Evolutionary conservation across 2,797 vertebrate genomes (phyloP).

Genomic region (Scolopax rusticola): DNA sequence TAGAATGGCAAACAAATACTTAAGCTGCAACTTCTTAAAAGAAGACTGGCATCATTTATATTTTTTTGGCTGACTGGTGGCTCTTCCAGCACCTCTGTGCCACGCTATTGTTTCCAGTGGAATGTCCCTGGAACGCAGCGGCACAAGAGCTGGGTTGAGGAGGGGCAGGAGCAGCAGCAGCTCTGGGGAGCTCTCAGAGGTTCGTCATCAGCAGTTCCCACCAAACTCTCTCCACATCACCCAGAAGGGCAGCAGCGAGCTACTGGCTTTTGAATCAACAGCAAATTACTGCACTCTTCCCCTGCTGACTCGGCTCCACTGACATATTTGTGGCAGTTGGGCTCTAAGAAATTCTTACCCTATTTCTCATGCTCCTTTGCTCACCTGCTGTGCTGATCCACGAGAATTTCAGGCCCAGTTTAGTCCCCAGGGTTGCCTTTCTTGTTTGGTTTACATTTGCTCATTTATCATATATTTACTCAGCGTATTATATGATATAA

Average conservation of each 20-base stretch:
- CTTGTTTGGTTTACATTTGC: not conserved
- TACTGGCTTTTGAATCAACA: slow-evolving; percentile 23
- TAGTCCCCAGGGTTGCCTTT: not conserved
- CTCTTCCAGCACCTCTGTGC: not conserved
- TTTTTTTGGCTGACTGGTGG: not conserved
- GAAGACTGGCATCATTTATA: not conserved
- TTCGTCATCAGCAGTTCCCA: not conserved
- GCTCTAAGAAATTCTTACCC: slow-evolving; percentile 19
- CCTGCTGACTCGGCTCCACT: slow-evolving; percentile 45
- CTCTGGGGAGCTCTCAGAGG: not conserved
- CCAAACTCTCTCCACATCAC: not conserved
- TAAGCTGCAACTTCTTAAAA: not conserved
- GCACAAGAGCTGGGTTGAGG: not conserved
- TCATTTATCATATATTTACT: not conserved
- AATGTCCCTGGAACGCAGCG: not conserved
- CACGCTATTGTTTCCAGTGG: not conserved
- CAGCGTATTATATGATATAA: not conserved
- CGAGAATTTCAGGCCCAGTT: not conserved
- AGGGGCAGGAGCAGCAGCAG: not conserved
- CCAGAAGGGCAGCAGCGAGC: not conserved
- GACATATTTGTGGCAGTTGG: not conserved
- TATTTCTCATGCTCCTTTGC: not conserved
- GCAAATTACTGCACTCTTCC: not conserved
- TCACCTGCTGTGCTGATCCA: slow-evolving; percentile 21
- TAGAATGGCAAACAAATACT: not conserved